These are phyloP conservation scores for Oscheius sp. DNA, from an alignment of 2,888 invertebrate genomes.

Conservation along the genomic window DNA sequence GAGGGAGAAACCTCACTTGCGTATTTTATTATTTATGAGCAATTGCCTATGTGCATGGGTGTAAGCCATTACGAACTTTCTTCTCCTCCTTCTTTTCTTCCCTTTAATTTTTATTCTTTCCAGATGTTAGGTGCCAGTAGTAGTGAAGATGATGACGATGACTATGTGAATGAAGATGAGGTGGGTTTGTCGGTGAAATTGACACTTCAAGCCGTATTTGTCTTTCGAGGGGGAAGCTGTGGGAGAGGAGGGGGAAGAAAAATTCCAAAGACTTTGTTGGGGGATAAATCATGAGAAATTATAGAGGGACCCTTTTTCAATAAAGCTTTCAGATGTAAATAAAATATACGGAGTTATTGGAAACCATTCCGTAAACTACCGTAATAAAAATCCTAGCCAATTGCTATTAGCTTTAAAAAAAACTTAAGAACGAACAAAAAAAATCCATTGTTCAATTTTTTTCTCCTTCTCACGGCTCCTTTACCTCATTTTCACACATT, in stretches of 20 bases:
- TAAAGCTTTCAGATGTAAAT: too few relatives aligned
- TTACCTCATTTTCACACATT: background rate
- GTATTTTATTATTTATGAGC: slow-evolving; percentile 20
- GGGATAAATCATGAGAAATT: too few relatives aligned
- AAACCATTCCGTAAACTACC: too few relatives aligned
- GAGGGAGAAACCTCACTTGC: too few relatives aligned
- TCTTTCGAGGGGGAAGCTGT: too few relatives aligned
- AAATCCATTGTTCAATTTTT: background rate
- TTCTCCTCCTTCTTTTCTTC: too few relatives aligned
- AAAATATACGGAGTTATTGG: too few relatives aligned
- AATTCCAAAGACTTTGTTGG: too few relatives aligned
- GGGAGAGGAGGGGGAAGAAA: too few relatives aligned
- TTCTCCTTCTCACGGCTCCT: background rate
- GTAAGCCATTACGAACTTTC: background rate
- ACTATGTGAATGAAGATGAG: slow-evolving; percentile 59
- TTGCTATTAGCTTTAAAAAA: too few relatives aligned
- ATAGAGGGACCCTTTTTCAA: too few relatives aligned
- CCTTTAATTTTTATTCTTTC: background rate
- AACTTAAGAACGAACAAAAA: background rate
- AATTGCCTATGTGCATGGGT: slow-evolving; percentile 11
- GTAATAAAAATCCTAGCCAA: too few relatives aligned
- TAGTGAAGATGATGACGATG: slow-evolving; percentile 70
- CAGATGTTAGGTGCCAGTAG: slow-evolving; percentile 71
- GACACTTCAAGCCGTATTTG: background rate
- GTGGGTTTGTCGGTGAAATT: slow-evolving; percentile 33